A percentile compares a stretch with the other conserved stretches of the same genome.
Conservation (phyloP, 2,888 invertebrate species). For the Deilephila porcellus region DNA sequence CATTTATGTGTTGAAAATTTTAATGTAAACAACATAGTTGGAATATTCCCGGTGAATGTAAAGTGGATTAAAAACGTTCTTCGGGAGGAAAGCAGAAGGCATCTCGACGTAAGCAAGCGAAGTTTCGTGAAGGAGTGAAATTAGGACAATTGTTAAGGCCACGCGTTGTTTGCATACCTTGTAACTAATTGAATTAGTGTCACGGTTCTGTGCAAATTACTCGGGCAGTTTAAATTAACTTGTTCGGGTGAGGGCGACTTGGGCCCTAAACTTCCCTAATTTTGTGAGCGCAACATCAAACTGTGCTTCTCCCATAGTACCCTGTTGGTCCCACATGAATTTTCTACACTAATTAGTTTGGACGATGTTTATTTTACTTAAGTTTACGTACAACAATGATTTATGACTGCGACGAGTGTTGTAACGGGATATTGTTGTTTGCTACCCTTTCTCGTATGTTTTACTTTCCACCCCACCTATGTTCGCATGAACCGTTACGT, state of each 20-base stretch:
- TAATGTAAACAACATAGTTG: background rate
- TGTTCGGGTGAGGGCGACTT: conserved; percentile 78
- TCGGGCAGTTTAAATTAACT: conserved; percentile 83
- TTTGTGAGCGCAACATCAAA: conserved; percentile 83
- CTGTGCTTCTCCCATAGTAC: conserved; percentile 80
- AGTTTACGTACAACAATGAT: conserved; percentile 76
- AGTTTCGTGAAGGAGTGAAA: conserved; percentile 36
- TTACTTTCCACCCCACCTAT: conserved; percentile 24
- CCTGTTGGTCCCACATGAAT: conserved; percentile 82
- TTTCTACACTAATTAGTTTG: conserved; percentile 82
- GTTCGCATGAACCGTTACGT: conserved; percentile 14
- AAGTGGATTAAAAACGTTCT: background rate
- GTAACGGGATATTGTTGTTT: conserved; percentile 48
- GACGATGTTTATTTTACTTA: conserved; percentile 80
- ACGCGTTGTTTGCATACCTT: conserved; percentile 74
- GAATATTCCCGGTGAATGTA: background rate
- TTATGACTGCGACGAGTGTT: conserved; percentile 66
- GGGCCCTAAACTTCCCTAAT: conserved; percentile 82
- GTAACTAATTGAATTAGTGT: conserved; percentile 80
- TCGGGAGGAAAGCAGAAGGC: conserved; percentile 12
- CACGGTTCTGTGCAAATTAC: conserved; percentile 78
- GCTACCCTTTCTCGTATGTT: conserved; percentile 42
- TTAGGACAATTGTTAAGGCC: conserved; percentile 47
- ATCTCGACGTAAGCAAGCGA: conserved; percentile 25
- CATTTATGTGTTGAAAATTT: conserved; percentile 3